Percentiles rank a stretch among this genome's conserved stretches.
phyloP scores from a whole-genome alignment of 1,140 invertebrate species.

The Mesaphorura yosii region DNA sequence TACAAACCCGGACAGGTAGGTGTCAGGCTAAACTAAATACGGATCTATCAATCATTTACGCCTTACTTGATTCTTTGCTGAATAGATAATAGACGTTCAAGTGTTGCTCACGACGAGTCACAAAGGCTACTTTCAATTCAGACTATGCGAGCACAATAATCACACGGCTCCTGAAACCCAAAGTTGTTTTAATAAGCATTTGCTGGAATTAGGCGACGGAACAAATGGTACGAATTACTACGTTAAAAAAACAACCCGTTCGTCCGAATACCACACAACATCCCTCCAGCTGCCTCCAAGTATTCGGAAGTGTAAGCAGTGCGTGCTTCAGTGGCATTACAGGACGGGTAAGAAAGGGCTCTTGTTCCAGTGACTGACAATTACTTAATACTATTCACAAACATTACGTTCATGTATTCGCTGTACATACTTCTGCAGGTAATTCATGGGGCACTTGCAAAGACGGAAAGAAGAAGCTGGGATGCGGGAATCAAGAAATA shows the following conservation, averaged over 20 bases:
- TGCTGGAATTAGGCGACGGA: conserved; percentile 41
- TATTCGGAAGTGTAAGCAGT: no score
- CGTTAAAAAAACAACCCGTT: no score
- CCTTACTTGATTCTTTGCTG: no score
- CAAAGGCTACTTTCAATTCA: conserved; percentile 72
- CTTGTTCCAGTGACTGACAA: no score
- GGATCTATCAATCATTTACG: no score
- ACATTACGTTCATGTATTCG: no score
- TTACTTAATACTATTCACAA: conserved; percentile 1
- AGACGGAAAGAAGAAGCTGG: conserved; percentile 3
- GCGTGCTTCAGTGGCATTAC: conserved; percentile 58
- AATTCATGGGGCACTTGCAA: conserved; percentile 1
- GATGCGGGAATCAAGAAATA: conserved; percentile 11
- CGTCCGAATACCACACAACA: no score
- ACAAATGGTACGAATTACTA: no score
- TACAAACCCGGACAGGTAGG: conserved; percentile 8
- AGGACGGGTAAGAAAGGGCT: conserved; percentile 40
- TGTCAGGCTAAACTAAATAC: no score
- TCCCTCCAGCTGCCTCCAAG: no score
- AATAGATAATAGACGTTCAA: conserved; percentile 7
- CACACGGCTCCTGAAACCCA: conserved; percentile 42
- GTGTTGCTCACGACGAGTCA: conserved; percentile 18
- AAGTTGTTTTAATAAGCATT: conserved; percentile 53
- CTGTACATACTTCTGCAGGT: no score
- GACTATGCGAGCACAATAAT: conserved; percentile 56